Evolutionary conservation across 2,797 vertebrate genomes (phyloP).

Genomic region (Tragopan temminckii): DNA sequence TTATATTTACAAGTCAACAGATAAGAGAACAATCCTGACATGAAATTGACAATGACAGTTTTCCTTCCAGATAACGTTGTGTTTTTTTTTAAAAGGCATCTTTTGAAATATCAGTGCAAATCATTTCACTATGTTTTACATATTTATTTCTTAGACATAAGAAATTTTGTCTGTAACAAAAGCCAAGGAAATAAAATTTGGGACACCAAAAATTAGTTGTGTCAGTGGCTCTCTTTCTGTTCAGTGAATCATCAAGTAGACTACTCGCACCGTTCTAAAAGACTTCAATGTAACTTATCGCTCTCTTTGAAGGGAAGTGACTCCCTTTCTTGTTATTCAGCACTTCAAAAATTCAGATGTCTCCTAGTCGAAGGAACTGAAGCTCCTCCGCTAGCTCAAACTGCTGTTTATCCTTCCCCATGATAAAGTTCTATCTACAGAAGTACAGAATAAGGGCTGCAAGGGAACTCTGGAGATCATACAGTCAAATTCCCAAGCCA

Average conservation of each 20-base stretch:
- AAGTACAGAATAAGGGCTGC: neutral
- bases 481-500: neutral
- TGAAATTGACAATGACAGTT: neutral
- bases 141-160: neutral
- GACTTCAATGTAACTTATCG: neutral
- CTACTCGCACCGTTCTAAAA: neutral
- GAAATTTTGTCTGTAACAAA: neutral
- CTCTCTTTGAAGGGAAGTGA: neutral
- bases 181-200: neutral
- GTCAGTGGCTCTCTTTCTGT: neutral
- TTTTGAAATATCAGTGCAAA: neutral
- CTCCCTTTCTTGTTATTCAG: neutral
- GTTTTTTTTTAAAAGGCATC: neutral
- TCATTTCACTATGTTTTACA: neutral
- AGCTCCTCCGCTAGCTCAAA: neutral
- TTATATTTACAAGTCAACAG: neutral
- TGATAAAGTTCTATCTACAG: neutral
- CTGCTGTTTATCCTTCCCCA: neutral
- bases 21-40: neutral
- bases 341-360: neutral
- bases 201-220: rapidly evolving
- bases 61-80: neutral
- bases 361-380: neutral
- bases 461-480: neutral
- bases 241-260: neutral